These are phyloP conservation scores for Cotesia glomerata DNA, from an alignment of 1,140 invertebrate species.

Conservation along the genomic window DNA sequence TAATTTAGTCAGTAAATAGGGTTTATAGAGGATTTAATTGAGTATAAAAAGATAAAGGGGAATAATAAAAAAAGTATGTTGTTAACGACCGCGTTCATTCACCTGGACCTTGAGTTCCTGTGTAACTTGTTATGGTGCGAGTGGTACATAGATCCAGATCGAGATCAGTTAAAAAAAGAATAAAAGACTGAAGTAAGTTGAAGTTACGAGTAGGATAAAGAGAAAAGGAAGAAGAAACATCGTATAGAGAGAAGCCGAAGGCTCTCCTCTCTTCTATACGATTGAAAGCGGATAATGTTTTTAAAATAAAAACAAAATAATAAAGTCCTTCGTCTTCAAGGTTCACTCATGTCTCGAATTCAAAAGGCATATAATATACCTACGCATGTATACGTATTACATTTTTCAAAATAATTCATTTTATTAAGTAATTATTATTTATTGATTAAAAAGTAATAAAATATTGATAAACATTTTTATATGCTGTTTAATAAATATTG, in stretches of 20 bases:
- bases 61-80: slow-evolving; percentile 3
- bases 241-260: neutral
- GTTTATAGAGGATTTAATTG: neutral
- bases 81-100: slow-evolving; percentile 27
- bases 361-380: neutral
- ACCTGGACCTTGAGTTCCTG: slow-evolving; percentile 27
- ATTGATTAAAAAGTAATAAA: no score
- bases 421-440: neutral
- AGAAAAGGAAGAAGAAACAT: slow-evolving; percentile 1
- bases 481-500: no score
- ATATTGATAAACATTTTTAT: no score
- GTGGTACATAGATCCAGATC: slow-evolving; percentile 32
- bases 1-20: neutral
- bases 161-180: slow-evolving; percentile 26
- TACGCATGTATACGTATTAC: neutral
- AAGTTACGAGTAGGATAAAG: neutral
- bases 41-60: slow-evolving; percentile 1
- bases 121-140: slow-evolving; percentile 17
- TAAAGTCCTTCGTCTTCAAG: slow-evolving; percentile 29
- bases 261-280: slow-evolving; percentile 7
- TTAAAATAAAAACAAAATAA: slow-evolving; percentile 27
- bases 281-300: slow-evolving; percentile 21
- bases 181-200: slow-evolving; percentile 1
- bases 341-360: slow-evolving; percentile 6
- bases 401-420: neutral